Conservation (phyloP, 53 echinoderm and acorn worm genomes). For the Luidia sarsii region DNA sequence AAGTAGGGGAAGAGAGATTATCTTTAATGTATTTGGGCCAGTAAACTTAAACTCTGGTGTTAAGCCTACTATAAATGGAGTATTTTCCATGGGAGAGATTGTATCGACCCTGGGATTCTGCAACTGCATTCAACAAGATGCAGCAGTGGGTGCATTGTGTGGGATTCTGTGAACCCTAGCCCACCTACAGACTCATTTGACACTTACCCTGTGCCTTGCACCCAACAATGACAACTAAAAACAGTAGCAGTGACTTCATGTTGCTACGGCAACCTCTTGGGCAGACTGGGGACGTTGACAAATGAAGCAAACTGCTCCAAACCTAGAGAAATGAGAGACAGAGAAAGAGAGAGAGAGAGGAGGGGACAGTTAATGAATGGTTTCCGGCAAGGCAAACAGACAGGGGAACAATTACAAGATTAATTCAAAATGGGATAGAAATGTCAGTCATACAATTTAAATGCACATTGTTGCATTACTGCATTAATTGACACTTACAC, state of each 20-base stretch:
- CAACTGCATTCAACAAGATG: background rate
- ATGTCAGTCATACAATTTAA: no score
- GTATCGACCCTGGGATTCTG: background rate
- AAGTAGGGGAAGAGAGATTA: background rate
- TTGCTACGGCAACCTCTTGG: background rate
- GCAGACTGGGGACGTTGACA: slow-evolving; percentile 8
- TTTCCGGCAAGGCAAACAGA: no score
- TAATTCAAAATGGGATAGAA: no score
- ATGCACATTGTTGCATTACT: no score
- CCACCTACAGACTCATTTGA: no score
- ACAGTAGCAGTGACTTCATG: slow-evolving; percentile 18
- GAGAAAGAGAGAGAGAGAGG: no score
- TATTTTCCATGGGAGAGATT: background rate
- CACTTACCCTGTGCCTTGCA: slow-evolving; percentile 42
- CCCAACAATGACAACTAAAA: slow-evolving; percentile 7
- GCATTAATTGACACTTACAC: no score
- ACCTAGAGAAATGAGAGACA: no score
- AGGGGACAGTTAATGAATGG: no score
- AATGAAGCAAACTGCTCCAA: no score
- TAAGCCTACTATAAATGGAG: background rate
- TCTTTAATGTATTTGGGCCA: background rate
- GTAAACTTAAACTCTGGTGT: background rate
- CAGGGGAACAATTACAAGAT: no score
- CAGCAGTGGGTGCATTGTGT: no score
- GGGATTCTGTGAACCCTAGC: background rate